Percentiles rank a stretch among this genome's conserved stretches.
phyloP scores from a whole-genome alignment of 2,113 vertebrate genomes.

The Haliaeetus leucogaster region DNA sequence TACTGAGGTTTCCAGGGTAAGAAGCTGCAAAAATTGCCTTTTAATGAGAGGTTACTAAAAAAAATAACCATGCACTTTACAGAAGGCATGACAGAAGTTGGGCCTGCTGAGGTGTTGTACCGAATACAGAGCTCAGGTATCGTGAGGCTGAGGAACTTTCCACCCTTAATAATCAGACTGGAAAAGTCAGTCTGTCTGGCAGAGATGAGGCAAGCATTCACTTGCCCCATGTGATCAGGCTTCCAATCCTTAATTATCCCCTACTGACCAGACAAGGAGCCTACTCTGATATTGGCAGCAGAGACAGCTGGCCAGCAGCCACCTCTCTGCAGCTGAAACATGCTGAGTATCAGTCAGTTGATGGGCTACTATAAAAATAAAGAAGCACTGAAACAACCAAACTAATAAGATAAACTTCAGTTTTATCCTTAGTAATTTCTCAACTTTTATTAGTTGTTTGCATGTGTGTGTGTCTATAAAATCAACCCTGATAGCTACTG shows the following conservation, averaged over 20 bases:
- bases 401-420: not conserved
- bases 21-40: not conserved
- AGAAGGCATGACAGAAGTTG: not conserved
- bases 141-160: not conserved
- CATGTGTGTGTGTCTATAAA: not conserved
- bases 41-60: not conserved
- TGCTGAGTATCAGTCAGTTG: not conserved
- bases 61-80: not conserved
- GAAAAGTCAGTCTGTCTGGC: conserved; percentile 5
- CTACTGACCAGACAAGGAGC: not conserved
- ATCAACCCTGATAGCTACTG: not conserved
- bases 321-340: conserved; percentile 43
- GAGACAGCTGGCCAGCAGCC: conserved; percentile 55
- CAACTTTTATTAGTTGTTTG: not conserved
- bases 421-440: not conserved
- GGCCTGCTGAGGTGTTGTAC: not conserved
- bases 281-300: not conserved
- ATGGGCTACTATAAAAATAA: not conserved
- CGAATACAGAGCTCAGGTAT: not conserved
- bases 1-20: not conserved
- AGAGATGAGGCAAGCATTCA: not conserved
- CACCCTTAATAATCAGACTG: not conserved
- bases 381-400: not conserved
- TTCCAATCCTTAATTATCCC: not conserved
- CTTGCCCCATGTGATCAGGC: not conserved